Evolutionary conservation across 2,797 vertebrate genomes (phyloP), one percentile per base, ranked within the genome.

Genomic region (Myripristis murdjan): DNA sequence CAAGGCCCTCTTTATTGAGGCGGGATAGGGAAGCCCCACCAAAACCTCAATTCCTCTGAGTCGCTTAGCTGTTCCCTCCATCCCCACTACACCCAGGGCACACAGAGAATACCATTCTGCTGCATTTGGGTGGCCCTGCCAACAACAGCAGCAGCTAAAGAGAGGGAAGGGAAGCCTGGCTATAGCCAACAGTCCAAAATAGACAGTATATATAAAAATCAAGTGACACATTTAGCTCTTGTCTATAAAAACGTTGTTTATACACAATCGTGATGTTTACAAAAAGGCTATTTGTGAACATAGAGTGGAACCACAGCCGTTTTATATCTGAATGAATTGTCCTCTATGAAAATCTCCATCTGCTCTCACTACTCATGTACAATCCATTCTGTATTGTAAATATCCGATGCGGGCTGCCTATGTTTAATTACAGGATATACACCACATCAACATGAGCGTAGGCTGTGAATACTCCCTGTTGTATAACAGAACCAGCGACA

Each of bases 131-230:
- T 26, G 53, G 56, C 66, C 52, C 73, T 80, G 87, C 91, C 92
- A 93, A 90, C 91, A 91, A 88, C 85, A 92, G 81, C 92, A 93
- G 70, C 65, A 75, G 73, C 81, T 79, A 82, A 85, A 84, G 80
- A 85, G 84, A 86, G 86, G 74, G 85, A 81, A 87, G 90, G 89
- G 86, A 92, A 90, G 81, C 90, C 90, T 88, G 81, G 51, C 73
- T 73, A 53, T 41, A 79, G 75, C 77, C 87, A 88, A 84, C 78
- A 82, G 82, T 81, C 84, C 64, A 83, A 92, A 93, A 93, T 92
- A 92, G 81, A 53, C 66, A 44, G 59, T 71, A 80, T 75, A 87
- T 85, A 85, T 78, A 89, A 80, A 83, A 90, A 80, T 82, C 71
- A 79, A 82, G 73, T 64, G 73, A 64, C 84, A 84, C 64, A 87